Evolutionary conservation across 2,888 invertebrate species (phyloP).

Genomic region (Seira sanloemensis): DNA sequence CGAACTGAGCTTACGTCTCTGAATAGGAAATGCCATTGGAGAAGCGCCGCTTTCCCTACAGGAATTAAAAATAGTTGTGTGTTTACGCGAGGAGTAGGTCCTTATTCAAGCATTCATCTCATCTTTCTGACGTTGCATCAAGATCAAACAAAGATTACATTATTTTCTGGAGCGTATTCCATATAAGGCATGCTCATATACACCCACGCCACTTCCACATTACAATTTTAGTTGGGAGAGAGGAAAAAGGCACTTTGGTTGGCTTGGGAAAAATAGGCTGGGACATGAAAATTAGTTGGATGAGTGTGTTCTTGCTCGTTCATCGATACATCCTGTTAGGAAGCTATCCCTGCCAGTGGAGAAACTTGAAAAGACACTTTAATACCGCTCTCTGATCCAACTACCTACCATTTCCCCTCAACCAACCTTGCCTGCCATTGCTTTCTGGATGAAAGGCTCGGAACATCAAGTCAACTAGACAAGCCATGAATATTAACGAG

Average conservation of each 20-base stretch:
- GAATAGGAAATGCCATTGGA: too few species aligned
- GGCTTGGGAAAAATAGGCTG: neutral
- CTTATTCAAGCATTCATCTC: too few species aligned
- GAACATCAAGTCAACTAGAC: neutral
- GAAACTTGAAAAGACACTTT: neutral
- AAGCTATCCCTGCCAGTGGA: too few species aligned
- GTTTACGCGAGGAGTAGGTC: too few species aligned
- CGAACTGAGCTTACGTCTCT: too few species aligned
- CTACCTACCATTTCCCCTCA: neutral
- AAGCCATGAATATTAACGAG: slow-evolving; percentile 12
- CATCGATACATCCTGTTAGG: too few species aligned
- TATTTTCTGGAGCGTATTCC: neutral
- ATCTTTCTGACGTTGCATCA: neutral
- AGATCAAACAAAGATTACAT: neutral
- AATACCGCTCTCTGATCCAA: neutral
- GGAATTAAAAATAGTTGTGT: too few species aligned
- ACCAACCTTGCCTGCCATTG: too few species aligned
- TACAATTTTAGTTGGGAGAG: too few species aligned
- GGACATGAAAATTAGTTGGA: neutral
- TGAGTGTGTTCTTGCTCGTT: neutral
- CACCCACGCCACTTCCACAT: neutral
- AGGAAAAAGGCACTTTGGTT: too few species aligned
- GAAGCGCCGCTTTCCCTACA: too few species aligned
- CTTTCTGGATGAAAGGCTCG: neutral
- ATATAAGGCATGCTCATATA: neutral